phyloP scores from a whole-genome alignment of 2,888 invertebrate genomes.

The Scrobipalpa atriplicella region DNA sequence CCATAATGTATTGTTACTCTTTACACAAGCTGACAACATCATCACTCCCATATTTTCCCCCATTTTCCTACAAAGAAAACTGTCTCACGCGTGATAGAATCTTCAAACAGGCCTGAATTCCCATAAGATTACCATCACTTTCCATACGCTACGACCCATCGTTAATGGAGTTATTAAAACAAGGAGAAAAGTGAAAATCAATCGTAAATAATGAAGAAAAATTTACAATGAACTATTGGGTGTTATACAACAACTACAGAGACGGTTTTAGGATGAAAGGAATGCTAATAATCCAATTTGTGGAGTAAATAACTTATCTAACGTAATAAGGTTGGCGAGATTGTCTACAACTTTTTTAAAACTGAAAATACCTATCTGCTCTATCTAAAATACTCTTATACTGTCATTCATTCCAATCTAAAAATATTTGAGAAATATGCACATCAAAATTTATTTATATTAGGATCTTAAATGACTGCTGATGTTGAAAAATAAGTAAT shows the following conservation, averaged over 20 bases:
- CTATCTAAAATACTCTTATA: too few species aligned
- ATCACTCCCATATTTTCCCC: not conserved
- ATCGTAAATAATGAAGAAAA: conserved; percentile 20
- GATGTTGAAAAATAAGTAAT: too few species aligned
- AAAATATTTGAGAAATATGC: too few species aligned
- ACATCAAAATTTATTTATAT: too few species aligned
- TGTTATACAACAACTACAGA: conserved; percentile 13
- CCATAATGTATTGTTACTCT: too few species aligned
- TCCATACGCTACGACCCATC: conserved; percentile 34
- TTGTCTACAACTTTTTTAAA: too few species aligned
- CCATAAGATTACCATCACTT: conserved; percentile 30
- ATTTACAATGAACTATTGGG: conserved; percentile 9
- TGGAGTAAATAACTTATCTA: too few species aligned
- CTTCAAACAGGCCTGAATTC: conserved; percentile 28
- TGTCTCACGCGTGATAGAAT: conserved; percentile 18
- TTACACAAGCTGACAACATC: not conserved
- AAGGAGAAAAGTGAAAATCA: conserved; percentile 45
- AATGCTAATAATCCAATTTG: too few species aligned
- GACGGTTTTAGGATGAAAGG: not conserved
- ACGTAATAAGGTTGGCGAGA: too few species aligned
- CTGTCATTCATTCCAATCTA: too few species aligned
- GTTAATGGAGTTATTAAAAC: conserved; percentile 21
- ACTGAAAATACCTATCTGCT: too few species aligned
- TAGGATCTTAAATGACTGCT: too few species aligned
- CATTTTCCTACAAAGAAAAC: not conserved